Percentiles rank a stretch among this genome's conserved stretches.
phyloP scores from a whole-genome alignment of 2,888 invertebrate species.

The Griposia aprilina region DNA sequence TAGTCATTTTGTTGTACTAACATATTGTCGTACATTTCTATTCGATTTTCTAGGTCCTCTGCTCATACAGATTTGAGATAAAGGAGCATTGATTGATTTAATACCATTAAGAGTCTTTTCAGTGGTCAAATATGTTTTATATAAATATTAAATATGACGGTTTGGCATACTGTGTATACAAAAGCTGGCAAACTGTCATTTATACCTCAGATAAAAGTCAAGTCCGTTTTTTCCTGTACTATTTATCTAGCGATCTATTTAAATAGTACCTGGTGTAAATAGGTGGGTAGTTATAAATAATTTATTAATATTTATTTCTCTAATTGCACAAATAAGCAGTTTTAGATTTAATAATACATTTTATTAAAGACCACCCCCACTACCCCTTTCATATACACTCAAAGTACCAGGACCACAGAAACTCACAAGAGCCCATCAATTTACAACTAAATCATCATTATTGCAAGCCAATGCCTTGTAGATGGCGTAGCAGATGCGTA shows the following conservation, averaged over 20 bases:
- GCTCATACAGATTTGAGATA: not conserved
- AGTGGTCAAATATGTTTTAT: no score
- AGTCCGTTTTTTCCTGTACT: no score
- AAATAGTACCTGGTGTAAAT: no score
- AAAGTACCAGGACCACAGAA: conserved; percentile 45
- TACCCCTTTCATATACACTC: not conserved
- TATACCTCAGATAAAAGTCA: not conserved
- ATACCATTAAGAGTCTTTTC: not conserved
- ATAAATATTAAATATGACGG: not conserved
- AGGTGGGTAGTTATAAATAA: no score
- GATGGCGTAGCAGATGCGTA: conserved; percentile 68
- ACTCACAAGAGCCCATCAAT: conserved; percentile 48
- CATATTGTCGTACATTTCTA: not conserved
- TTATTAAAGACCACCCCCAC: not conserved
- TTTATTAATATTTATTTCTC: no score
- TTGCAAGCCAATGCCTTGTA: conserved; percentile 59
- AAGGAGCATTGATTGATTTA: not conserved
- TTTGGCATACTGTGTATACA: not conserved
- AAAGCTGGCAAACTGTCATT: not conserved
- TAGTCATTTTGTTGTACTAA: not conserved
- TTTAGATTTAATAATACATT: not conserved
- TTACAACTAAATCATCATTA: conserved; percentile 43
- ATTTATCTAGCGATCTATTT: no score
- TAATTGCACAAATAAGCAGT: no score
- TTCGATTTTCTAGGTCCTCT: not conserved